Evolutionary conservation across 2,113 vertebrate genomes (phyloP).

Genomic region (Tupaia chinensis): DNA sequence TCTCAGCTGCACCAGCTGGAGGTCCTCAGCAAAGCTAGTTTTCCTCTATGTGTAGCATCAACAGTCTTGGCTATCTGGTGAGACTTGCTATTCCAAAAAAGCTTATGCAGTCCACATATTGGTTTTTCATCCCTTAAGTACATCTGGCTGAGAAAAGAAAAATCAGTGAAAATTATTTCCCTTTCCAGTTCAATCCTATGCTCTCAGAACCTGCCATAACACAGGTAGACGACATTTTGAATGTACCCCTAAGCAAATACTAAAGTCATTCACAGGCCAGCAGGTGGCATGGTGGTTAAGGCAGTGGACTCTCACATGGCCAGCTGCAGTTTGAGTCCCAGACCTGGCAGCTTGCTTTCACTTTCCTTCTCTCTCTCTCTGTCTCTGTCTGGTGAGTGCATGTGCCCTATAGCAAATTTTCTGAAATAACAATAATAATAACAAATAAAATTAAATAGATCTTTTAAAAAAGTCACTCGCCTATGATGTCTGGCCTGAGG

Average conservation of each 20-base stretch:
- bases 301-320: too few species aligned
- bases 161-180: not conserved
- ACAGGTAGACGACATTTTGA: not conserved
- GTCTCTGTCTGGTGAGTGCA: too few species aligned
- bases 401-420: too few species aligned
- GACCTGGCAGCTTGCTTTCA: too few species aligned
- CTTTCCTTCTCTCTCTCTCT: too few species aligned
- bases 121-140: conserved; percentile 72
- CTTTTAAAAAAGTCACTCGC: not conserved
- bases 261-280: not conserved
- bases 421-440: too few species aligned
- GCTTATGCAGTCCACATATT: conserved; percentile 71
- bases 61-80: conserved; percentile 65
- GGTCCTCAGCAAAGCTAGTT: conserved; percentile 60
- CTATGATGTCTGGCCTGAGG: not conserved
- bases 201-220: not conserved
- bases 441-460: too few species aligned
- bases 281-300: too few species aligned
- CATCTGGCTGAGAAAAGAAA: conserved; percentile 60
- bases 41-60: conserved; percentile 68
- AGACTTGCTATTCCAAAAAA: conserved; percentile 73
- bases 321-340: too few species aligned
- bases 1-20: conserved; percentile 39
- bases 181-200: not conserved
- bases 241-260: not conserved